Evolutionary conservation across 2,888 invertebrate genomes (phyloP), one percentile per base, ranked within the genome.

Genomic region (Nomada lathburiana): DNA sequence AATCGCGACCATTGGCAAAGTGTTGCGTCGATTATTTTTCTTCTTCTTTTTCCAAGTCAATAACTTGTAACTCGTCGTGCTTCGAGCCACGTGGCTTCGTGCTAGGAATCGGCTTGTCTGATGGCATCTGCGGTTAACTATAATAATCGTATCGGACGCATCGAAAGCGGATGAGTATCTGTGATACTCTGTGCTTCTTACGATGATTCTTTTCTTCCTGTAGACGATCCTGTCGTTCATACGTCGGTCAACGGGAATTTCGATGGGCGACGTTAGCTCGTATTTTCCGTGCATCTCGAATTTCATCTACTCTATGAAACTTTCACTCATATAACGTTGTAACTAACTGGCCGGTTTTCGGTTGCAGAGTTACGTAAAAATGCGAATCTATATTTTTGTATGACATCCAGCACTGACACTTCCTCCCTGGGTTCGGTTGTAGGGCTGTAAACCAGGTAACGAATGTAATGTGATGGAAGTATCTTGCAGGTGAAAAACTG

Each of bases 351-450:
- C 75, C 53, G 85, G 88, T 88, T 86, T 86, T 88, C 88, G 73
- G 76, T 88, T 88, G 86, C 88, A 86, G 36, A 42, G 77, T 87
- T 87, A 87, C 86, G 80, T 84, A 87, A 87, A 84, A 87, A 82
- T 78, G 47, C 55, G 76, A 47, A 67, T 69, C 52, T 26, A 29
- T 29, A 75, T 79, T 81, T 85, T 80, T 82, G 29, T 42, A 2
- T 47, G 20, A 20, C 13, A 36, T 36, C 13, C 29, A 47, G 10
- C 2, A 62, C 36, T 65, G 5, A 29, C 55, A 77, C 69, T 81
- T 80, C 70, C 83, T 72, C 57, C 42, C 53, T 50, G 52, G 59
- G 13, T 26, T 44, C 59, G 62, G 26, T 20, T 55, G 59, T 68
- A 55, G 16, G 26, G n/a, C 26, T 3, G 47, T 23, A 50, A 47